Conservation (phyloP, 2,888 invertebrate genomes). For the Lacanobia oleracea region DNA sequence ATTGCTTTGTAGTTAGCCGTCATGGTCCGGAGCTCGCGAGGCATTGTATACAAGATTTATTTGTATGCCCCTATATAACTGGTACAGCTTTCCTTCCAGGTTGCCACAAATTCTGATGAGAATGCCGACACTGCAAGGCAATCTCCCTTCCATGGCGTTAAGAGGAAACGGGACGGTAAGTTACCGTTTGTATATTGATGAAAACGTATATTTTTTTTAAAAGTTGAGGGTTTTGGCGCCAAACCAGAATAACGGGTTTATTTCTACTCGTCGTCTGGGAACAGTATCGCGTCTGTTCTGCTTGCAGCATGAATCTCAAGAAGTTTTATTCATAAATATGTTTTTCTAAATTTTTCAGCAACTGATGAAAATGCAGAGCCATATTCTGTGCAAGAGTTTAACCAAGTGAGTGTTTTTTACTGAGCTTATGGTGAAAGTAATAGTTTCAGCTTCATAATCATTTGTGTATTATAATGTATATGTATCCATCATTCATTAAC, state of each 20-base stretch:
- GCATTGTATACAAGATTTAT: not conserved
- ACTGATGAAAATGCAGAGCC: slow-evolving; percentile 69
- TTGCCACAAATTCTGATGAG: slow-evolving; percentile 51
- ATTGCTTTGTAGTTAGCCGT: not conserved
- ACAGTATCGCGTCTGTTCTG: not conserved
- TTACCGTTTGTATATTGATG: slow-evolving; percentile 5
- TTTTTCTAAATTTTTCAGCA: slow-evolving; percentile 64
- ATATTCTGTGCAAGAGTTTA: slow-evolving; percentile 77
- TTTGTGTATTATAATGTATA: no score
- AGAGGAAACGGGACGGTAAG: slow-evolving; percentile 75
- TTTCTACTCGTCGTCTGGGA: not conserved
- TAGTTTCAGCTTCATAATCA: not conserved
- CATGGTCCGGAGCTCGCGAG: no score
- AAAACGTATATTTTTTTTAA: not conserved
- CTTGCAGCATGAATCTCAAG: not conserved
- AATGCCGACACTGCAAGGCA: slow-evolving; percentile 49
- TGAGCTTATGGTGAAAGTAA: not conserved
- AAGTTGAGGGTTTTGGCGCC: not conserved
- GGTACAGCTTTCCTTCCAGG: slow-evolving; percentile 50
- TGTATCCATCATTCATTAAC: slow-evolving; percentile 6
- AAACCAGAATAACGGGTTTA: not conserved
- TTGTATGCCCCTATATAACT: not conserved
- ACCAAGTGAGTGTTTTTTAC: slow-evolving; percentile 74
- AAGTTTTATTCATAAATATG: not conserved
- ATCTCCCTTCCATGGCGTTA: slow-evolving; percentile 66